Evolutionary conservation across 2,797 vertebrate genomes (phyloP), one percentile per base, ranked within the genome.

Genomic region (Luscinia megarhynchos): DNA sequence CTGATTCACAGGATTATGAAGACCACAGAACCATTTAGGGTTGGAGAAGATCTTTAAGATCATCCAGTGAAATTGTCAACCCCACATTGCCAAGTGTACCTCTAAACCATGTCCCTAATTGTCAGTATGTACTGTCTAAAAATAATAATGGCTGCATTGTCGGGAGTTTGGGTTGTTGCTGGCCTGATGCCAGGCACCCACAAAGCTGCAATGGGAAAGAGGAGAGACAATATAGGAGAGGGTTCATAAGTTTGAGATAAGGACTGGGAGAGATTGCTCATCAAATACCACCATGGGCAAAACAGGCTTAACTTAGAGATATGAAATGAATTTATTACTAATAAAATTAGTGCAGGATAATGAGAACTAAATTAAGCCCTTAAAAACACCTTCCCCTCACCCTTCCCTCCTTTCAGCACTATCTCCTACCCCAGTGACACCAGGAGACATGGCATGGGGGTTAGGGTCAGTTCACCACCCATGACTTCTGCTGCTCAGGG

Each of bases 161-260:
- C 29, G 66, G 23, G 4, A 14, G 13, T 13, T 46, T 46, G 63
- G 9, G 29, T 29, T 68, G 63, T 29, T 0, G 0, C 34, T 46
- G 46, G 16, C 23, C 29, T 76, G 11, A 54, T 46, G 12, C 29
- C n/a, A 38, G 55, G 23, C 16, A 68, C 46, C 15, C 13, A 20
- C 29, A n/a, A 69, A 46, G 24, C 40, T 61, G 16, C 38, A 45
- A 5, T 4, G 27, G 55, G 46, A 43, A 45, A 32, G 46, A 70
- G 46, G 38, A 40, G 41, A 46, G 30, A 68, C 11, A 16, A 23
- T 23, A 11, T 8, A 76, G 24, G 15, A 29, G 29, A 46, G 7
- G 11, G 55, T 9, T 53, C 12, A 12, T 46, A 29, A 16, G 13
- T 7, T 2, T 68, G 46, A 61, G 10, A 29, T 46, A 32, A 68